These are phyloP conservation scores for Plebejus anna DNA, from an alignment of 2,888 invertebrate species.

Conservation along the genomic window DNA sequence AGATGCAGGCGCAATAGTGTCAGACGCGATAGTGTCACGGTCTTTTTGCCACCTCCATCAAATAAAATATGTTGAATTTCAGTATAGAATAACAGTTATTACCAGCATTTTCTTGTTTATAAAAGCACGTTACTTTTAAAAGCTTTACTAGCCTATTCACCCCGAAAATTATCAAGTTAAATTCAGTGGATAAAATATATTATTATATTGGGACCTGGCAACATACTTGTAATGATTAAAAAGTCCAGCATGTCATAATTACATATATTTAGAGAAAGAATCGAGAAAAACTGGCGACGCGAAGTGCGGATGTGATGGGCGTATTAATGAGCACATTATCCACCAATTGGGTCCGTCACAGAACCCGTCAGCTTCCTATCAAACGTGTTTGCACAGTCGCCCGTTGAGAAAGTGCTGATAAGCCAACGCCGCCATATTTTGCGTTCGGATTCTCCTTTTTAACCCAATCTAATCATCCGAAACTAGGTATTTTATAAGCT, in stretches of 20 bases:
- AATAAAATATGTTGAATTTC: slow-evolving; percentile 1
- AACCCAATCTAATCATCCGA: not conserved
- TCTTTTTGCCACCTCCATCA: slow-evolving; percentile 23
- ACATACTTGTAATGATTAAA: not conserved
- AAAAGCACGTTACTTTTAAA: too few relatives aligned
- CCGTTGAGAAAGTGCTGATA: slow-evolving; percentile 11
- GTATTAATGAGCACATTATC: slow-evolving; percentile 9
- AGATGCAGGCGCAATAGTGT: slow-evolving; percentile 34
- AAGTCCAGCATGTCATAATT: not conserved
- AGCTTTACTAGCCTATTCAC: too few relatives aligned
- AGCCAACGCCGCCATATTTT: slow-evolving; percentile 12
- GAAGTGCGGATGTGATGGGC: slow-evolving; percentile 26
- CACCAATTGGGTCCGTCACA: slow-evolving; percentile 10
- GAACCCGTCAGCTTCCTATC: slow-evolving; percentile 20
- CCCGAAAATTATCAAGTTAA: too few relatives aligned
- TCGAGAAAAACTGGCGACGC: not conserved
- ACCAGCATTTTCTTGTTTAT: not conserved
- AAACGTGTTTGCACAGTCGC: slow-evolving; percentile 22
- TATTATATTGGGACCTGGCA: not conserved
- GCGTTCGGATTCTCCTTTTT: slow-evolving; percentile 1
- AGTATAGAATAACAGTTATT: not conserved
- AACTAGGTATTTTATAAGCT: not conserved
- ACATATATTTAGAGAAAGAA: not conserved
- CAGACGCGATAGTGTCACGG: slow-evolving; percentile 35
- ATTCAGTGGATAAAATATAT: not conserved